Base-by-base conservation (phyloP, 2,888 invertebrate genomes). In the Machimus atricapillus region DNA sequence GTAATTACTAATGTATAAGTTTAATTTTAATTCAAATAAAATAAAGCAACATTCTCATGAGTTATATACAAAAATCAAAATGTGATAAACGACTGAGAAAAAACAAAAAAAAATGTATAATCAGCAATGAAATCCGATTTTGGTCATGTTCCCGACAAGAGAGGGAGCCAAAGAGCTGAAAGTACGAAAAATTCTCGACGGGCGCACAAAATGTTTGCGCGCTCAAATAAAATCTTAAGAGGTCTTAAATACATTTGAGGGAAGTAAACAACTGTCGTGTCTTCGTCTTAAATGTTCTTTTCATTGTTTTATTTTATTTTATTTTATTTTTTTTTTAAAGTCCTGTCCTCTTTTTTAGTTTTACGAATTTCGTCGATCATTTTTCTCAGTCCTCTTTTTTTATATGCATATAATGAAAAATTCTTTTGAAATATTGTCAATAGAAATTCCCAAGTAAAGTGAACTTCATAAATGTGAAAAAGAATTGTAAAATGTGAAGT, bases 91-190 rank as follows among this genome's bases (percentile, higher is more conserved):
- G 5, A 12, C 76, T 31, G 34, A n/a, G 43, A 46, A 56, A 81
- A 81, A 0, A 46, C 43, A 16, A 46, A 14, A 46, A 46, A 4
- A 46, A 14, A 46, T 81, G 31, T 23, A 81, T 52, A 81, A 81
- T 19, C 81, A 81, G 81, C 56, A 81, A 81, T 81, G 56, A 81
- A 56, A 34, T 81, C 81, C 34, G 81, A 56, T 81, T 81, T 81
- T 81, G 81, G 81, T 81, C 81, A 81, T 81, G 27, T 31, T 81
- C 16, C 23, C 31, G 56, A 52, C 12, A 81, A 46, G 43, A 79
- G 79, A 79, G 46, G 79, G 79, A 43, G 56, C n/a, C 56, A 56
- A 12, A 34, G 7, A 34, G 34, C 6, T 1, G 7, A 34, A 34
- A 34, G 34, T 7, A 40, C 40, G 40, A 40, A 40, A 40, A 40